Base-by-base conservation (phyloP, 2,113 vertebrate genomes). In the Tympanuchus pallidicinctus region DNA sequence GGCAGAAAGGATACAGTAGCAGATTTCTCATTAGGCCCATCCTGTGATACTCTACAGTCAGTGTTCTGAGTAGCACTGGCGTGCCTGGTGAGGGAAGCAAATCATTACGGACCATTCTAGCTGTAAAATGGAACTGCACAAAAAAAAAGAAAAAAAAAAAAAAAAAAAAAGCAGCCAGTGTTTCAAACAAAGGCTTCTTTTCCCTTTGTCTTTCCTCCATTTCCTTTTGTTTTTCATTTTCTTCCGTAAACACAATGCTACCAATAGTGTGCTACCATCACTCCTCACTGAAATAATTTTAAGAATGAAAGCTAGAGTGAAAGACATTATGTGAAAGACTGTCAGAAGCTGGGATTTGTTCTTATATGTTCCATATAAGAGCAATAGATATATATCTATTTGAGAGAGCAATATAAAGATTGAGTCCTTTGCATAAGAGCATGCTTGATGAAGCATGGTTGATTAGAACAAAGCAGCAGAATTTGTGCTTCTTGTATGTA, bases 1-100 rank as follows among this genome's bases (percentile, higher is more conserved):
- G 74, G 45, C 13, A 82, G 42, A 77, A 92, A 54, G 66, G 65
- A 81, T 73, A 89, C 50, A 19, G 57, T 91, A 82, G 87, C 87
- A 94, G 82, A 80, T 86, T 94, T 97, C 80, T 93, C 82, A 79
- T 96, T 94, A 89, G 2, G 3, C 64, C 80, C 85, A 61, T 93
- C 64, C 40, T 93, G 93, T 84, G 70, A 88, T 88, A 81, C 47
- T 89, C 82, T 65, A 21, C 52, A 86, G 48, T 94, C 9, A 2
- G 72, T 90, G 63, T 87, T 94, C 50, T 10, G 43, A 89, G 88
- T 18, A 72, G 75, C 81, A 91, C 30, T 76, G 80, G 91, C 84
- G 81, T 40, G 74, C 43, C 24, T 63, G 86, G 89, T 80, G 90
- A 81, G 57, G 47, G 50, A 89, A 90, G n/a, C 20, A 82, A 83